Base-by-base conservation (phyloP, 1,140 invertebrate genomes). In the Bombus polaris region DNA sequence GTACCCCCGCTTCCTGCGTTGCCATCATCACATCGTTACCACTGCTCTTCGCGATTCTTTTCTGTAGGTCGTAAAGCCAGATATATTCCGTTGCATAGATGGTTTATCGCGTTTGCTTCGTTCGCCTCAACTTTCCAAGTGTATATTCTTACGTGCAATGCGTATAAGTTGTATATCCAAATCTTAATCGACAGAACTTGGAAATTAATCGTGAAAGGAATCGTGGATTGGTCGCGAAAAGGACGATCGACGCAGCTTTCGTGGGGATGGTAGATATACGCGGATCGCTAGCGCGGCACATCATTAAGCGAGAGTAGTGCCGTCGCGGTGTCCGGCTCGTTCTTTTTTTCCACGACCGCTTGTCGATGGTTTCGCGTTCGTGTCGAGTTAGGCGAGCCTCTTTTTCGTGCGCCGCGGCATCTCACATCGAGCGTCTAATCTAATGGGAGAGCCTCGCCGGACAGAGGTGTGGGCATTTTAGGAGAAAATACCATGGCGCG, bases 301-400 rank as follows among this genome's bases (percentile, higher is more conserved):
- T 94, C 94, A 94, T 94, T 94, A 94, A 94, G 93, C 93, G 90
- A 82, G 91, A 93, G 92, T 91, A 92, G 92, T 89, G 92, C 88
- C 94, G 94, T 94, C 90, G 90, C 91, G 84, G 85, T 80, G 87
- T 91, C 84, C 85, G 86, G 81, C 37, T 87, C 13, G 57, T 92
- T 90, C 78, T 74, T 90, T 93, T 93, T 93, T 92, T 92, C 83
- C 83, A 77, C 65, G 75, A 75, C 75, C 78, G 80, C 70, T 83
- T 62, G 76, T 82, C 72, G 81, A 59, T 85, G 57, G 68, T 71
- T 87, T 78, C 65, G 75, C 82, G 71, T 88, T 84, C 73, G 79
- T 81, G 70, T 74, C 70, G 73, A 81, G 77, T 83, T 70, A 86
- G 85, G 66, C 83, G 83, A 79, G 81, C 62, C 85, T 91, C 85